Evolutionary conservation across 2,113 vertebrate species (phyloP).

Genomic region (Ciconia stormi): DNA sequence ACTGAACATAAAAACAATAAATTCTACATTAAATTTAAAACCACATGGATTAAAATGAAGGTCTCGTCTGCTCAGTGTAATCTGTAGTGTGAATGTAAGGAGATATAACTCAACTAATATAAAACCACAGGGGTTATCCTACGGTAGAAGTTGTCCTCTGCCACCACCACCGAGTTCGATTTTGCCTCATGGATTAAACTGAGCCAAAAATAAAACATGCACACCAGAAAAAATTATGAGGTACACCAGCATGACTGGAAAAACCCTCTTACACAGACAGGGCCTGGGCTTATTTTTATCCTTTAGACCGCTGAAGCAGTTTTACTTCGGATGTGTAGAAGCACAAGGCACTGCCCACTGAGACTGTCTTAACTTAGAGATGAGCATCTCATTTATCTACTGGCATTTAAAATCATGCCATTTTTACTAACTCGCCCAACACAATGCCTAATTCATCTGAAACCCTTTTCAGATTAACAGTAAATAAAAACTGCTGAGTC

Average conservation of each 20-base stretch:
- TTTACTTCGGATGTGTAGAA: neutral
- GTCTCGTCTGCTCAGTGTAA: neutral
- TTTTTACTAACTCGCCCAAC: neutral
- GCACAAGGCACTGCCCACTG: neutral
- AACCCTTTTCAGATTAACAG: neutral
- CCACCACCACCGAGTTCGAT: rapidly evolving
- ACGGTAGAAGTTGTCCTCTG: neutral
- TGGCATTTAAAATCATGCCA: neutral
- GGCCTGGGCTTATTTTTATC: neutral
- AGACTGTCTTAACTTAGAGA: neutral
- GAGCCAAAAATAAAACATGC: neutral
- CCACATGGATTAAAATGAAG: neutral
- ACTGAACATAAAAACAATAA: rapidly evolving
- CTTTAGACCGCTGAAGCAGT: neutral
- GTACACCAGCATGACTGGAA: neutral
- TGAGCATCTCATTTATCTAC: neutral
- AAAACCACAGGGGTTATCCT: neutral
- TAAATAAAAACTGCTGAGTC: neutral
- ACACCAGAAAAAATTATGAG: neutral
- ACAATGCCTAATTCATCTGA: neutral
- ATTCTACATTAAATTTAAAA: neutral
- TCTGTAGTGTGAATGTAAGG: neutral
- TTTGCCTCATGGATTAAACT: neutral
- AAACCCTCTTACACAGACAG: neutral
- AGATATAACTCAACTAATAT: rapidly evolving